Evolutionary conservation across 2,888 invertebrate genomes (phyloP).

Genomic region (Hanleya hanleyi): DNA sequence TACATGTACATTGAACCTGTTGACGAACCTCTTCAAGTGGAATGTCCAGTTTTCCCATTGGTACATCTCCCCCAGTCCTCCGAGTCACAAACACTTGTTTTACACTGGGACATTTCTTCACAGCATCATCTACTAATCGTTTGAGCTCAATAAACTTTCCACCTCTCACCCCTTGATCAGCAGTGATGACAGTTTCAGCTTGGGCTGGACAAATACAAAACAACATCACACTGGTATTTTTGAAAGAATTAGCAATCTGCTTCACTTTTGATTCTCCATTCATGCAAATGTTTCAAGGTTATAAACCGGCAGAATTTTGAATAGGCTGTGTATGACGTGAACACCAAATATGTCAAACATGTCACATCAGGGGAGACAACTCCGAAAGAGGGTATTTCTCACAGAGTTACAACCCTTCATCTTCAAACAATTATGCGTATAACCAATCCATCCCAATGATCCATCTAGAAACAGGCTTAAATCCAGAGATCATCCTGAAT

Average conservation of each 20-base stretch:
- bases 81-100: slow-evolving; percentile 73
- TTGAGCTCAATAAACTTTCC: slow-evolving; percentile 73
- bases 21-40: slow-evolving; percentile 69
- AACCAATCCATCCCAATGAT: no score
- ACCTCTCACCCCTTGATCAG: slow-evolving; percentile 75
- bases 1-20: neutral
- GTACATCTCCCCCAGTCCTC: slow-evolving; percentile 70
- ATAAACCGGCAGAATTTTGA: no score
- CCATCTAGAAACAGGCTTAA: no score
- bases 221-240: neutral
- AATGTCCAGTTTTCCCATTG: slow-evolving; percentile 69
- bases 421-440: no score
- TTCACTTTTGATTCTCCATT: no score
- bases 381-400: neutral
- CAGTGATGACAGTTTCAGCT: slow-evolving; percentile 74
- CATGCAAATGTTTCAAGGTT: no score
- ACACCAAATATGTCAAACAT: neutral
- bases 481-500: no score
- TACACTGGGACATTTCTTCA: slow-evolving; percentile 70
- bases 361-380: neutral
- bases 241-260: no score
- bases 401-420: no score
- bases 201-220: slow-evolving; percentile 70
- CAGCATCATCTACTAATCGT: slow-evolving; percentile 74
- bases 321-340: no score